Percentiles rank a stretch among this genome's conserved stretches.
Evolutionary conservation across 2,888 invertebrate genomes (phyloP).

Genomic region (Drosophila incognita): DNA sequence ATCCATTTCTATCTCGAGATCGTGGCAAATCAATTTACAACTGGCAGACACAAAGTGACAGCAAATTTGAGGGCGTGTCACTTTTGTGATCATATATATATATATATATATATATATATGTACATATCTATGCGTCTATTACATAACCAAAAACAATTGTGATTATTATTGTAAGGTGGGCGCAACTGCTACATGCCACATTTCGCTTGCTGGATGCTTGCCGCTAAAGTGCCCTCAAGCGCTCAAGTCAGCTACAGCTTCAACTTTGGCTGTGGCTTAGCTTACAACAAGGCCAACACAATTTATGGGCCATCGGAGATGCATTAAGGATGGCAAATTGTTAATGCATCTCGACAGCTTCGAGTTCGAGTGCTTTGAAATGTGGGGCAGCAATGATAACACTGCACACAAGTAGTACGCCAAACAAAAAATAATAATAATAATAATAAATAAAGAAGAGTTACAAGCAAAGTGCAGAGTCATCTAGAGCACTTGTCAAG

Average conservation of each 20-base stretch:
- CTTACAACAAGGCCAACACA: conserved; percentile 50
- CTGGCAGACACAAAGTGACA: conserved; percentile 58
- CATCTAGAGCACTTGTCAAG: background rate
- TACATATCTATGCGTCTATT: conserved; percentile 12
- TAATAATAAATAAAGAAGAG: background rate
- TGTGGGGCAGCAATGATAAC: conserved; percentile 30
- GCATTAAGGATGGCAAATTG: conserved; percentile 75
- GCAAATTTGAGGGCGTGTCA: conserved; percentile 68
- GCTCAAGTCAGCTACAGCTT: conserved; percentile 9
- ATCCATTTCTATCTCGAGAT: conserved; percentile 72
- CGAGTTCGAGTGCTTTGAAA: conserved; percentile 27
- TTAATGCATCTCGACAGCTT: conserved; percentile 67
- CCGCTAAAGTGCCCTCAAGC: conserved; percentile 76
- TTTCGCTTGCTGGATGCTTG: conserved; percentile 19
- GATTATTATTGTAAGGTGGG: conserved; percentile 35
- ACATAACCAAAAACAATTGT: conserved; percentile 54
- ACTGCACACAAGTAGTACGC: conserved; percentile 15
- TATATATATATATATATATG: background rate
- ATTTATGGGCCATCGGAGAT: conserved; percentile 76
- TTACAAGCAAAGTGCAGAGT: background rate
- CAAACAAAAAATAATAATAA: background rate
- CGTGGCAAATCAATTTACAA: conserved; percentile 72
- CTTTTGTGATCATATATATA: conserved; percentile 4
- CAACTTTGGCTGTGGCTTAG: conserved; percentile 34
- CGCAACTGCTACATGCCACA: conserved; percentile 48